A percentile compares a stretch with the other conserved stretches of the same genome.
phyloP scores from a whole-genome alignment of 2,888 invertebrate species.

The Anoplius nigerrimus region DNA sequence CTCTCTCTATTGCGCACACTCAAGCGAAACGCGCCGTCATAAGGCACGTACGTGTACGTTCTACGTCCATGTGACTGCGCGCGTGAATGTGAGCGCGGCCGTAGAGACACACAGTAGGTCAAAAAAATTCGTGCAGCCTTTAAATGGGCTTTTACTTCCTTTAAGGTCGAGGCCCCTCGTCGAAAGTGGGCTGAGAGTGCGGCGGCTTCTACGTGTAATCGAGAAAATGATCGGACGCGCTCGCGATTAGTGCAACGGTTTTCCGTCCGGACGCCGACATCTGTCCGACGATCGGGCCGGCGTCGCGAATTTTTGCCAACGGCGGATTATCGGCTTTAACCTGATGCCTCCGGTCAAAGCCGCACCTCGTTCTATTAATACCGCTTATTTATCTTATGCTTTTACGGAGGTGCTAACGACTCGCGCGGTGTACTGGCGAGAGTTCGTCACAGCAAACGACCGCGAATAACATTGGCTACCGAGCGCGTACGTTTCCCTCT shows the following conservation, averaged over 20 bases:
- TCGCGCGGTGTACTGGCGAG: no score
- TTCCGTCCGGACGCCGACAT: background rate
- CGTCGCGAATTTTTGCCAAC: no score
- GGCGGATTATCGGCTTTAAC: no score
- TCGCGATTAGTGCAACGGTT: conserved; percentile 1
- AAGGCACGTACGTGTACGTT: no score
- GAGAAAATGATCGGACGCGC: conserved; percentile 43
- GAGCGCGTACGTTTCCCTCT: no score
- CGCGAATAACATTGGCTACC: no score
- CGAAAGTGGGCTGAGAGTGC: conserved; percentile 49
- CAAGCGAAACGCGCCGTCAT: conserved; percentile 17
- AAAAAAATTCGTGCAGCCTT: conserved; percentile 53
- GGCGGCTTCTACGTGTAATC: conserved; percentile 26
- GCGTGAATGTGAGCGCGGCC: conserved; percentile 12
- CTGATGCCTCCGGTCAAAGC: no score
- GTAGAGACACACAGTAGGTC: conserved; percentile 58
- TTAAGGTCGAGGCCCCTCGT: conserved; percentile 46
- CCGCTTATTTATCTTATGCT: no score
- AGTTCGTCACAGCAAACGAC: no score
- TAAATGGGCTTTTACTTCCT: conserved; percentile 52
- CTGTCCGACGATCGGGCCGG: background rate
- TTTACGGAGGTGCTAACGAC: no score
- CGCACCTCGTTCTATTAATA: no score
- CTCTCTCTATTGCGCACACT: background rate
- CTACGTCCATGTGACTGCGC: no score